Percentiles rank a stretch among this genome's conserved stretches.
Conservation (phyloP, 2,797 vertebrate species). For the Triplophysa bombifrons region DNA sequence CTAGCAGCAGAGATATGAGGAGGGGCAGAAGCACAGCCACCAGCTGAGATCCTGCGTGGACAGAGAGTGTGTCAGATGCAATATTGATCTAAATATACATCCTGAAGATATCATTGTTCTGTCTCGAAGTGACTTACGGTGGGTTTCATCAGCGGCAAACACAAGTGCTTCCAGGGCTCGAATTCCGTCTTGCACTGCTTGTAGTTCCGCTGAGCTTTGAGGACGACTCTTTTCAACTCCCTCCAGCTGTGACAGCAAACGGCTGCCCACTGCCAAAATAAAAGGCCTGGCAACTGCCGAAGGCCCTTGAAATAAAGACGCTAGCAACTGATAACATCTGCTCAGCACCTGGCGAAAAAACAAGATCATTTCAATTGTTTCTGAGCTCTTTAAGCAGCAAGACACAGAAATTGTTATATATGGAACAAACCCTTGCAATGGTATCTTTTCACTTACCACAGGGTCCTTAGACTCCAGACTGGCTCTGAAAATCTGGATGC, state of each 20-base stretch:
- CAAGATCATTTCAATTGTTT: too few species aligned
- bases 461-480: constrained; percentile 85
- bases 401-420: neutral
- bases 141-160: constrained; percentile 77
- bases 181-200: constrained; percentile 82
- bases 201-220: constrained; percentile 82
- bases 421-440: neutral
- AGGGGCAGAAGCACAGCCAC: constrained; percentile 83
- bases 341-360: constrained; percentile 78
- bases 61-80: neutral
- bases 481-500: constrained; percentile 82
- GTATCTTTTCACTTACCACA: constrained; percentile 72
- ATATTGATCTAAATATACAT: neutral
- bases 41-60: constrained; percentile 79
- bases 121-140: constrained; percentile 79
- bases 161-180: constrained; percentile 81
- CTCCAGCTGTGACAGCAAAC: constrained; percentile 81
- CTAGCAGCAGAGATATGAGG: constrained; percentile 91
- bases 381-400: neutral
- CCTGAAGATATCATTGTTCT: neutral
- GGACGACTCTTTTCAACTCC: constrained; percentile 82
- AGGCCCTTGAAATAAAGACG: constrained; percentile 86
- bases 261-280: constrained; percentile 81
- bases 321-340: constrained; percentile 85
- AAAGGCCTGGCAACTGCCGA: constrained; percentile 79